Evolutionary conservation across 2,113 vertebrate species (phyloP), one percentile per base, ranked within the genome.

Genomic region (Corydoras maculifer): DNA sequence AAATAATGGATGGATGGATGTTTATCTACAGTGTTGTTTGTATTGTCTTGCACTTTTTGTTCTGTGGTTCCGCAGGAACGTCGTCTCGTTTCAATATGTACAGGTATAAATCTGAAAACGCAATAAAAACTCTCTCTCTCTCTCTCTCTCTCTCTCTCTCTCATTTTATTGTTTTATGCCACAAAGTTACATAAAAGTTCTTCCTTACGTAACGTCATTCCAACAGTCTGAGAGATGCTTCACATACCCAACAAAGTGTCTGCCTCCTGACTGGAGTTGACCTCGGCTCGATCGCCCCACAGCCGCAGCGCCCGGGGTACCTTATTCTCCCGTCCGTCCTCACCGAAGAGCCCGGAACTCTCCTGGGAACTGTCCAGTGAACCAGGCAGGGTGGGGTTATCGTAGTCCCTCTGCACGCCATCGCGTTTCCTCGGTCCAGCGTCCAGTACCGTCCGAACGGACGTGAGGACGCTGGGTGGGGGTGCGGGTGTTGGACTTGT

Each of bases 291-390:
- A 72, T 88, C 88, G 65, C 91, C 91, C 91, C 90, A 92, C 76
- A 89, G 90, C 74, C 89, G 91, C 74, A 90, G 86, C 0, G 88
- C 85, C 75, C 89, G 89, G 9, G 89, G 72, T 11, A 86, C 82
- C 65, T 88, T 89, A 65, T 88, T 87, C 60, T 96, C 94, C 50
- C 95, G 94, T 0, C 86, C 88, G 83, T 97, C 95, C 8, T 90
- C 90, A 0, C 91, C 92, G 73, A 91, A 89, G 80, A 93, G 92
- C 70, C 95, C 94, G 0, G 95, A 98, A 0, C 91, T 92, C 74
- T 95, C 95, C 0, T 89, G 91, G 10, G 91, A 93, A 50, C 83
- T 82, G 5, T 87, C 87, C 0, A 70, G 72, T 0, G 84, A 74
- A 62, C 77, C 57, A 66, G 86, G 79, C 84, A 83, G 71, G 50